These are phyloP conservation scores for Liasis olivaceus DNA, from an alignment of 2,797 vertebrate genomes.

Conservation along the genomic window DNA sequence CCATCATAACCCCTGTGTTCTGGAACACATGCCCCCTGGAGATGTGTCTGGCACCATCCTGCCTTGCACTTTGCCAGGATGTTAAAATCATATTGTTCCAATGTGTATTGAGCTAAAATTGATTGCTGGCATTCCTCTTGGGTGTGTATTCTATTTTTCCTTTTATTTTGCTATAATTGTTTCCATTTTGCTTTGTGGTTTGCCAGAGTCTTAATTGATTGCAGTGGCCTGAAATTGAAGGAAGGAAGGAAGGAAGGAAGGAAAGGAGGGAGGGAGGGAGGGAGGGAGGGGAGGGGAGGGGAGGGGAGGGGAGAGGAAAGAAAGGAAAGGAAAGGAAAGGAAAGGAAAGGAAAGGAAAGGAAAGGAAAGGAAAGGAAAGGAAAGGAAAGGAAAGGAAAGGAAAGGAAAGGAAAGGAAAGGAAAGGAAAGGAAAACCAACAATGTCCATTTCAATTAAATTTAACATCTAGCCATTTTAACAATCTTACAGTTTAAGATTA, in stretches of 20 bases:
- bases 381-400: background rate
- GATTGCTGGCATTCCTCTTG: background rate
- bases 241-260: too few species aligned
- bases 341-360: too few species aligned
- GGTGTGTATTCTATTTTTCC: background rate
- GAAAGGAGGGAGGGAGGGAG: too few species aligned
- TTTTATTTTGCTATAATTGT: background rate
- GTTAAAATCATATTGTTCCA: background rate
- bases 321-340: too few species aligned
- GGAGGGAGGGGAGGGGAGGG: too few species aligned
- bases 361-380: background rate
- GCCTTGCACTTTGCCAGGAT: background rate
- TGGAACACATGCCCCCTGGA: background rate
- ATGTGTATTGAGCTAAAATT: background rate
- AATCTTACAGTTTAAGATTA: background rate
- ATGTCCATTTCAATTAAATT: background rate
- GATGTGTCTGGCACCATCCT: background rate
- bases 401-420: background rate
- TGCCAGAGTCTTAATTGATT: background rate
- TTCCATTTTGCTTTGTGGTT: background rate
- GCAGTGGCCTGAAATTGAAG: background rate
- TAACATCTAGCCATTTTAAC: background rate
- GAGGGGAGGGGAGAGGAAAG: rapidly evolving
- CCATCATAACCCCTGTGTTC: background rate
- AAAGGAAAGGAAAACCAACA: background rate